A percentile compares a stretch with the other conserved stretches of the same genome.
Conservation (phyloP, 2,797 vertebrate species). For the Gorsachius magnificus region DNA sequence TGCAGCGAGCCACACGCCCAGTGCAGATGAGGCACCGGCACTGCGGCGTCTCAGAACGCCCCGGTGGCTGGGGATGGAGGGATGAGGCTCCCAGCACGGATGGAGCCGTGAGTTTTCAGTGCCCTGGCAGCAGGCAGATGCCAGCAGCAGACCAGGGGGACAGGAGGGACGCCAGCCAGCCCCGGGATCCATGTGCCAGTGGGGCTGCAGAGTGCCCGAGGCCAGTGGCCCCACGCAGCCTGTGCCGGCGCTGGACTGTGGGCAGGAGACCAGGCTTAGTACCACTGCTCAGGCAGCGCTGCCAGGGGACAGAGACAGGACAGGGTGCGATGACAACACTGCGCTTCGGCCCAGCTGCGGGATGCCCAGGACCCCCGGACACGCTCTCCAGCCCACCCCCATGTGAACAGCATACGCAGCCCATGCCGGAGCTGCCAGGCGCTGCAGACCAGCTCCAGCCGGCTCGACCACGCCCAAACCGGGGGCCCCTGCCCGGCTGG, state of each 20-base stretch:
- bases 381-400: fast-evolving
- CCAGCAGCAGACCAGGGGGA: not conserved
- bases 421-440: not conserved
- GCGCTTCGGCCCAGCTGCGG: fast-evolving
- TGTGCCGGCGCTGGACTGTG: fast-evolving
- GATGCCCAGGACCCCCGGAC: not conserved
- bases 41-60: fast-evolving
- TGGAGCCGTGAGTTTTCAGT: fast-evolving
- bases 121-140: not conserved
- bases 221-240: fast-evolving
- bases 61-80: fast-evolving
- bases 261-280: not conserved
- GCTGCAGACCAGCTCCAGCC: not conserved
- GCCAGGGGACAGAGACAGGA: not conserved
- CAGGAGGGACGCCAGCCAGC: not conserved
- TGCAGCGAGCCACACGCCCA: not conserved
- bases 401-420: too few species aligned
- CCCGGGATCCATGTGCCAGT: fast-evolving
- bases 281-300: not conserved
- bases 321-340: not conserved
- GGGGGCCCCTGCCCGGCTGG: not conserved
- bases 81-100: fast-evolving
- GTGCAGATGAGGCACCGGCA: fast-evolving
- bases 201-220: not conserved
- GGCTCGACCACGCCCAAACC: fast-evolving